phyloP scores from a whole-genome alignment of 2,797 vertebrate species.

The Calcarius lapponicus region DNA sequence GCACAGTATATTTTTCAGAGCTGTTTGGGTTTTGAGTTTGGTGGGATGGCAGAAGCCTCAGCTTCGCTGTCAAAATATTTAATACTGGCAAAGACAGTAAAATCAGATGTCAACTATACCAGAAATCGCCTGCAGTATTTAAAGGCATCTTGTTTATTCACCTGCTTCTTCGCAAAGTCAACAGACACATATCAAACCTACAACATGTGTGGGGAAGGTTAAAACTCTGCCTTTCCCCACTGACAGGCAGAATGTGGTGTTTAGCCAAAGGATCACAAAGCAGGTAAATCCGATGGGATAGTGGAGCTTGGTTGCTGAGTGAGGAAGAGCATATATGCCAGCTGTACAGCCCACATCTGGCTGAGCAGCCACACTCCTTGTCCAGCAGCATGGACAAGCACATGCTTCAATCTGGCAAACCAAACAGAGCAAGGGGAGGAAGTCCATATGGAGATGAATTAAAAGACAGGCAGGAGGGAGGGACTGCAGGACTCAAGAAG shows the following conservation, averaged over 20 bases:
- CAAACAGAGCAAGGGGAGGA: background rate
- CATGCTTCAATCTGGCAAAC: background rate
- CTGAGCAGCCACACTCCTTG: background rate
- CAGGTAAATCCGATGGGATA: background rate
- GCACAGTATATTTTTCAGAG: background rate
- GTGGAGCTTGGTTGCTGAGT: background rate
- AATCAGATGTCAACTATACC: background rate
- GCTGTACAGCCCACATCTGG: background rate
- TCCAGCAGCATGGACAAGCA: background rate
- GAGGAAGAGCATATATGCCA: background rate
- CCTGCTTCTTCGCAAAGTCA: background rate
- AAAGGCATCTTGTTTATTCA: background rate
- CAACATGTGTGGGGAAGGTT: rapidly evolving
- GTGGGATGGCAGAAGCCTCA: background rate
- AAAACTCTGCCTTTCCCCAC: background rate
- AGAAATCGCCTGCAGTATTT: background rate
- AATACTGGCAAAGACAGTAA: background rate
- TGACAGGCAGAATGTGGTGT: background rate
- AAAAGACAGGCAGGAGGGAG: background rate
- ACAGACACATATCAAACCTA: background rate
- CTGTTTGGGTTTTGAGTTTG: background rate
- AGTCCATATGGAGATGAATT: background rate
- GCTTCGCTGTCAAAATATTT: background rate
- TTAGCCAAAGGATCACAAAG: background rate
- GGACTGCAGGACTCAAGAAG: background rate